Evolutionary conservation across 1,140 invertebrate species (phyloP), one percentile per base, ranked within the genome.

Genomic region (Melanaphis sacchari): DNA sequence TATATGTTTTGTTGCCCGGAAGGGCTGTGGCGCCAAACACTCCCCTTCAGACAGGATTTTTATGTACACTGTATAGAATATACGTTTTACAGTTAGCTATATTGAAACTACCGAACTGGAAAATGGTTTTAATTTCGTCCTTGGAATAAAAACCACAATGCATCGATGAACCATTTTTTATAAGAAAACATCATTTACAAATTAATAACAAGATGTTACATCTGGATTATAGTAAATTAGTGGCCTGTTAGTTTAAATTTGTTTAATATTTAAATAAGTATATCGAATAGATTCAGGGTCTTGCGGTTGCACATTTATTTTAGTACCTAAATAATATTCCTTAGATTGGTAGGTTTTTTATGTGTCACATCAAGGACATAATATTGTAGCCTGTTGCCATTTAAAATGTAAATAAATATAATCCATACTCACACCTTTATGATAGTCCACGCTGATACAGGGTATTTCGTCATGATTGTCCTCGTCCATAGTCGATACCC

Each of bases 111-210:
- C 52, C 52, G 38, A 41, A 90, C 52, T 66, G 89, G 89, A 90
- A 90, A 90, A 90, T 66, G 24, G 38, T 41, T 59, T 89, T 40
- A 24, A 38, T 31, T 66, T 41, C 36, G 26, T 24, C 89, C 89
- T 66, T 66, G 54, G 91, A 94, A 94, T 93, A 94, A 89, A 89
- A 89, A 54, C 46, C 88, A 15, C 46, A 89, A 88, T 24, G n/a
- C 11, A 52, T 8, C 8, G 22, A 49, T 18, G 7, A 49, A 52
- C 21, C 18, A 31, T 46, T 46, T 88, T n/a, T 52, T 52, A 18
- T n/a, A 88, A 49, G 43, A 24, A 43, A 85, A 43, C 31, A 87
- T 26, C 84, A 87, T 18, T 2, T 15, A 87, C 11, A 87, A n/a
- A 76, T 76, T n/a, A 76, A 76, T 15, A 76, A 76, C n/a, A 76